phyloP scores from a whole-genome alignment of 2,888 invertebrate species.

The Drosophila paucipuncta region DNA sequence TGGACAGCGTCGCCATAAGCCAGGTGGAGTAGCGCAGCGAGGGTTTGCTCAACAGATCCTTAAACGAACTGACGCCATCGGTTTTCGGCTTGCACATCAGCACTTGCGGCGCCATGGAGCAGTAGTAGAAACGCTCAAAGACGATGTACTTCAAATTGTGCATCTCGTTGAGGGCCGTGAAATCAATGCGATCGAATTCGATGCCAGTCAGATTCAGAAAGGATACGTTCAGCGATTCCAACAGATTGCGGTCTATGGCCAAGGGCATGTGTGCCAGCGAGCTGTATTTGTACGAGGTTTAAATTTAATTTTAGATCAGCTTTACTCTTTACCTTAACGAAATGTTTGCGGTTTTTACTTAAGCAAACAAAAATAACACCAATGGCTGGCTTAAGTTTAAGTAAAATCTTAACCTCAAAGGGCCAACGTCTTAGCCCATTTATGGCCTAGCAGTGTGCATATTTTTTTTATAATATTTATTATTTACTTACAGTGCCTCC shows the following conservation, averaged over 20 bases:
- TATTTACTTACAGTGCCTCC: constrained; percentile 86
- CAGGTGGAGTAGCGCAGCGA: constrained; percentile 88
- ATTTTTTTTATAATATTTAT: constrained; percentile 1
- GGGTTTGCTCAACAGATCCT: constrained; percentile 87
- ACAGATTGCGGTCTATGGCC: constrained; percentile 68
- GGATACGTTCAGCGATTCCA: constrained; percentile 81
- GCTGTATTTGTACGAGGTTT: constrained; percentile 64
- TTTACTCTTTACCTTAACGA: not conserved
- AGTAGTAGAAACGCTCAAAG: constrained; percentile 88
- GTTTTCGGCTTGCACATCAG: constrained; percentile 87
- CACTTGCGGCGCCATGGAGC: constrained; percentile 87
- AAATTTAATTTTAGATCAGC: not conserved
- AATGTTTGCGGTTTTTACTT: not conserved
- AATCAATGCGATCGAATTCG: constrained; percentile 86
- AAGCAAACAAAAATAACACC: constrained; percentile 14
- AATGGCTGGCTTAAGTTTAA: constrained; percentile 24
- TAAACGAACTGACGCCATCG: constrained; percentile 89
- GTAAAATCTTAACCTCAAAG: constrained; percentile 30
- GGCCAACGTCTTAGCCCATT: constrained; percentile 17
- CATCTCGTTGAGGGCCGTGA: constrained; percentile 86
- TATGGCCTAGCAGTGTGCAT: constrained; percentile 9
- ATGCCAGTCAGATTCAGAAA: constrained; percentile 86
- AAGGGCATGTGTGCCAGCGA: constrained; percentile 85
- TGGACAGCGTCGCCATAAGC: constrained; percentile 88
- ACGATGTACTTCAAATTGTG: constrained; percentile 86